Base-by-base conservation (phyloP, 2,797 vertebrate genomes). In the Manis javanica region DNA sequence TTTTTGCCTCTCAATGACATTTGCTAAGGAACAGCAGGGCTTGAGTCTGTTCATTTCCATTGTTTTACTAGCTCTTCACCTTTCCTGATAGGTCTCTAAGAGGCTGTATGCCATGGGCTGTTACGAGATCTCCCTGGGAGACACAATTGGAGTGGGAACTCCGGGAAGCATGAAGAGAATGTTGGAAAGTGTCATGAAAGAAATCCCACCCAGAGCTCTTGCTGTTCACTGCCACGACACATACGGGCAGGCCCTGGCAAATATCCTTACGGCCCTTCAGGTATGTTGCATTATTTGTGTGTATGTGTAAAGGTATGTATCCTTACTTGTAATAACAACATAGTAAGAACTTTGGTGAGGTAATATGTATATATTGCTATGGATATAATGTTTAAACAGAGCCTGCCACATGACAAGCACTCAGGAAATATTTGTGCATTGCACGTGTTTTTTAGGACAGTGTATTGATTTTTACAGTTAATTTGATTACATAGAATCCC, bases 221-320 rank as follows among this genome's bases (percentile, higher is more conserved):
- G 99, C 99, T 5, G 99, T 99, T 97, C 99, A 99, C 98, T 99
- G 99, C 97, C 99, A 99, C 77, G 99, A 99, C 98, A 99, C 99
- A 0, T 99, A 99, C 0, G 99, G 99, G 26, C 99, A 99, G 98
- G 99, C 99, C 0, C 98, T 99, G 92, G 99, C 99, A 96, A 99
- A 99, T 98, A 99, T 99, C 96, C 99, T 99, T 64, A 99, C 98
- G 55, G 99, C 99, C 77, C 98, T 99, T 95, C 99, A 99, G 99
- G 99, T 99, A 99, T 99, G 77, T 68, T 37, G 1, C 8, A 16
- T 63, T 96, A 66, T 92, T 1, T 57, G 6, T 85, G 55, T 79
- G 34, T 64, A 6, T 11, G 4, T 57, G 49, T 21, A 57, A 77
- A 57, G 8, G 0, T 59, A 18, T 81, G 21, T 16, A 15, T n/a